Conservation (phyloP, 2,797 vertebrate species). For the Falco rusticolus region DNA sequence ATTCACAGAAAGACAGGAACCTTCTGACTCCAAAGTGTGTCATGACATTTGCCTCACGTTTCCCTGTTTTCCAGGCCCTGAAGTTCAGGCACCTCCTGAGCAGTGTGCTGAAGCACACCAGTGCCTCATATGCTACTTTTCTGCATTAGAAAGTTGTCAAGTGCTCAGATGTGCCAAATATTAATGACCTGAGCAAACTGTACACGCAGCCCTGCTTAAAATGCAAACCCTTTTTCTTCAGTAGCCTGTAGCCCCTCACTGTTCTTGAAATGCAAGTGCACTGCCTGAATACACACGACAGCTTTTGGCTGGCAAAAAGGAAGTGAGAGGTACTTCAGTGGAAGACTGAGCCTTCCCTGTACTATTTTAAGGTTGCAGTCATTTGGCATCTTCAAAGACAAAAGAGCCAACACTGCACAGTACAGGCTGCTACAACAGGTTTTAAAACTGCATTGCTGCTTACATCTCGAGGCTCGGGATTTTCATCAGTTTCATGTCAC, state of each 20-base stretch:
- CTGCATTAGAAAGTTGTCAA: neutral
- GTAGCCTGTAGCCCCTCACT: neutral
- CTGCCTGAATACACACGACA: neutral
- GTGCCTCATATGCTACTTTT: neutral
- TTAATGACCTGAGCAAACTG: accelerated
- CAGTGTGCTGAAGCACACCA: neutral
- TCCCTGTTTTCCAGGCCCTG: neutral
- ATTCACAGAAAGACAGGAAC: neutral
- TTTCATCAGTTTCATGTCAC: neutral
- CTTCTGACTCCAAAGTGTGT: neutral
- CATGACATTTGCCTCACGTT: neutral
- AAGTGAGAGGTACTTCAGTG: neutral
- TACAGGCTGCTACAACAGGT: neutral
- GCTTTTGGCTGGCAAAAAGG: neutral
- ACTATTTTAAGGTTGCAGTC: neutral
- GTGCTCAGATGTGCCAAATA: neutral
- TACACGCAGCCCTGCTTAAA: neutral
- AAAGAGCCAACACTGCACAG: neutral
- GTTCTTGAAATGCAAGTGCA: neutral
- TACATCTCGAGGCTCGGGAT: neutral
- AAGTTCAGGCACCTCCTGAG: neutral
- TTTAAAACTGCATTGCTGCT: neutral
- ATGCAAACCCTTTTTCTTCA: neutral
- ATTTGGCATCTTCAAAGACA: neutral
- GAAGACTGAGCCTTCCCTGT: neutral